These are phyloP conservation scores for Megamerina dolium DNA, from an alignment of 2,888 invertebrate species.

Conservation along the genomic window DNA sequence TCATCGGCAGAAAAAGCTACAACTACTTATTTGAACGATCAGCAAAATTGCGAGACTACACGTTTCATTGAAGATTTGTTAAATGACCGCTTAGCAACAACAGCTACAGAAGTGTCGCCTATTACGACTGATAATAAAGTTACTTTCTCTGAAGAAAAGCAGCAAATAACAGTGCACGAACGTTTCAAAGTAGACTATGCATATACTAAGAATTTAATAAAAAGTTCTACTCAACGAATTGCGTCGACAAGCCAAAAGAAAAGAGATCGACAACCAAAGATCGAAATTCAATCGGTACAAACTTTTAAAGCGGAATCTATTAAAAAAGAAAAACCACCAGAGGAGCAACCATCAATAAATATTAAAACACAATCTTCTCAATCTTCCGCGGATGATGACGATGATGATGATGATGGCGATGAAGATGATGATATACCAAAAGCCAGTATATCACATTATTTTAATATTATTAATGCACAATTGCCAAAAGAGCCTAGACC, in stretches of 20 bases:
- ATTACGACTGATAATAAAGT: not conserved
- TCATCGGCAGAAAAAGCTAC: not conserved
- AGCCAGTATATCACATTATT: not conserved
- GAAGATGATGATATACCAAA: not conserved
- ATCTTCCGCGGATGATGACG: too few species aligned
- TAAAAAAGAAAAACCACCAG: constrained; percentile 1
- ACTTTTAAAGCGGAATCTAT: constrained; percentile 8
- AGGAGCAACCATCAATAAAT: not conserved
- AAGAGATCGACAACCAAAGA: constrained; percentile 4
- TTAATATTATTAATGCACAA: too few species aligned
- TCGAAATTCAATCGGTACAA: constrained; percentile 17
- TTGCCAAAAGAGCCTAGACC: too few species aligned
- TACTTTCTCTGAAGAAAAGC: too few species aligned
- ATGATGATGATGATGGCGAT: not conserved
- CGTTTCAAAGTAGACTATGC: not conserved
- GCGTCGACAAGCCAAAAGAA: not conserved
- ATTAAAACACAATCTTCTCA: too few species aligned
- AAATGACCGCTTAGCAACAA: too few species aligned
- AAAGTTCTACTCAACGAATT: not conserved
- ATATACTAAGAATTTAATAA: not conserved
- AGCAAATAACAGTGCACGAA: too few species aligned
- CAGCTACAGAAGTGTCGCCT: not conserved
- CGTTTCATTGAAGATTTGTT: constrained; percentile 13
- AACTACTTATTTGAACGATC: not conserved
- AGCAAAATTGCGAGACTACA: constrained; percentile 7